phyloP scores from a whole-genome alignment of 2,113 vertebrate genomes.

The Anarrhichthys ocellatus region DNA sequence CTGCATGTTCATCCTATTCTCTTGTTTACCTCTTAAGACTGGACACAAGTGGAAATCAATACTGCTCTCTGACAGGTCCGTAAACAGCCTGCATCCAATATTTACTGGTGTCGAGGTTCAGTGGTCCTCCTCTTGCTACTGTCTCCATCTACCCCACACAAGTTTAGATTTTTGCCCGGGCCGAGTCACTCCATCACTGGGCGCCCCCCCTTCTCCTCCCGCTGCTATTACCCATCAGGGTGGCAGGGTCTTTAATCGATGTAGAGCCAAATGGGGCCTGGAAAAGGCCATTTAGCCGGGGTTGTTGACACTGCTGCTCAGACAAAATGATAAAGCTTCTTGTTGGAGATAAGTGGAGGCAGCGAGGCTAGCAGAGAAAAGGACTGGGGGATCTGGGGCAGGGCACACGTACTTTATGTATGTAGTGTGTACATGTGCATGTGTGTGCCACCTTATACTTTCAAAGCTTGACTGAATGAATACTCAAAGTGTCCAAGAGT shows the following conservation, averaged over 20 bases:
- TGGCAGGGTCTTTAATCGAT: constrained; percentile 61
- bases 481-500: constrained; percentile 3
- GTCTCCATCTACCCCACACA: constrained; percentile 22
- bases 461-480: neutral
- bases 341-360: constrained; percentile 43
- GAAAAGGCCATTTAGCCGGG: constrained; percentile 64
- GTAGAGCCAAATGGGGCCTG: constrained; percentile 57
- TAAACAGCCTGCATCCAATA: constrained; percentile 56
- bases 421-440: neutral
- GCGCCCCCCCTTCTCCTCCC: constrained; percentile 12
- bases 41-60: constrained; percentile 60
- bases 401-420: neutral
- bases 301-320: constrained; percentile 47
- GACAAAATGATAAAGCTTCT: constrained; percentile 54
- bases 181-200: constrained; percentile 40
- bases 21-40: constrained; percentile 52
- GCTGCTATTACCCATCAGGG: constrained; percentile 42
- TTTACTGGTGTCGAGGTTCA: constrained; percentile 51
- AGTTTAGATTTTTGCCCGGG: constrained; percentile 45
- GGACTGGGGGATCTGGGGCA: neutral
- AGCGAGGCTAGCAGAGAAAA: constrained; percentile 8
- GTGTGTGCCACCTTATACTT: neutral
- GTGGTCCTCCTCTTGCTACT: constrained; percentile 4
- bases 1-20: constrained; percentile 8
- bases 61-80: constrained; percentile 52